Evolutionary conservation across 2,797 vertebrate genomes (phyloP), one percentile per base, ranked within the genome.

Genomic region (Hypotaenidia philippensis): DNA sequence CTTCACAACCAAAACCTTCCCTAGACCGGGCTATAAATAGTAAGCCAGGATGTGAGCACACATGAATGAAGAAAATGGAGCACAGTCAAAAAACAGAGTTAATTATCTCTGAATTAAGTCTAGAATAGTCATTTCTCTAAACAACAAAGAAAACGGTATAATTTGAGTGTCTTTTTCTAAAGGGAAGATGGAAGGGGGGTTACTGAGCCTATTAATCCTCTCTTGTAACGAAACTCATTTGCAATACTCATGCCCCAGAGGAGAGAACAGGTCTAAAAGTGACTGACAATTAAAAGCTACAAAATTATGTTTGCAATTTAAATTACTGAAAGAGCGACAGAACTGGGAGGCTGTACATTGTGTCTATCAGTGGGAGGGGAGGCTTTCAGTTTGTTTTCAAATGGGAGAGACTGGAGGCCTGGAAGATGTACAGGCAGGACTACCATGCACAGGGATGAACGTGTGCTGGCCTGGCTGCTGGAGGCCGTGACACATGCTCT

Each of bases 261-360:
- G 91, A 91, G 55, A 89, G 85, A 96, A 91, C 77, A 95, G 93
- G 89, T 94, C 92, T 95, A 79, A 77, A 95, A 95, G 81, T 61
- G 83, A 94, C 69, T 78, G 83, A 93, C 91, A 94, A 96, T 94
- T 96, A 96, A 92, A 94, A 97, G 69, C 87, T 65, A 87, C 41
- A 61, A 69, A 93, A 89, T 56, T 41, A 16, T 9, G 66, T 95
- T 78, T 96, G 91, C 81, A 86, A 94, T 94, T 94, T 77, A 90
- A 94, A 92, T 93, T 60, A 84, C 64, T 31, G 23, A 41, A 52
- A 72, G 10, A 91, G 71, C 36, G 88, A 83, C 65, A 89, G 76
- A 90, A 74, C 4, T 63, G 52, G 74, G 69, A 90, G 77, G 74
- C 13, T 83, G 53, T 20, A 22, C 3, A 4, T 64, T 81, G 79